A percentile compares a stretch with the other conserved stretches of the same genome.
These are phyloP conservation scores for Peromyscus melanophrys DNA, from an alignment of 2,797 vertebrate species.

Conservation along the genomic window DNA sequence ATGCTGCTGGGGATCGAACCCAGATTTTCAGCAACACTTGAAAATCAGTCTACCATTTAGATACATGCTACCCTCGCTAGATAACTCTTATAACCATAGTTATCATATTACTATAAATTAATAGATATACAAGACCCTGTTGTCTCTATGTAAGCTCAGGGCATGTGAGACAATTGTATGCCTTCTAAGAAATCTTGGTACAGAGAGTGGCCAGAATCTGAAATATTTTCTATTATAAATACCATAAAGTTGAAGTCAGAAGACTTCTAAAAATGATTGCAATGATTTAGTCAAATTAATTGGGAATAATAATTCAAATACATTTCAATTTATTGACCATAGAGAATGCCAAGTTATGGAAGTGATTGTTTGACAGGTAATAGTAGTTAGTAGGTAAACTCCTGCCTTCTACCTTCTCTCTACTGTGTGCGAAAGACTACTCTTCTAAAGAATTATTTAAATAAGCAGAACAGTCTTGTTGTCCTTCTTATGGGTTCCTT, in stretches of 20 bases:
- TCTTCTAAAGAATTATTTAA: background rate
- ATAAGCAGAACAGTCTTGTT: background rate
- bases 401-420: background rate
- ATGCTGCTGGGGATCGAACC: background rate
- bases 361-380: background rate
- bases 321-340: background rate
- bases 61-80: background rate
- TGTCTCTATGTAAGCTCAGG: background rate
- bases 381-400: background rate
- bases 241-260: background rate
- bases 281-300: background rate
- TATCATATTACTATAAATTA: background rate
- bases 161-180: background rate
- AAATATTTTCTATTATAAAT: background rate
- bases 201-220: background rate
- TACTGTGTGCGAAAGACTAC: background rate
- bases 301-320: background rate
- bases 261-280: background rate
- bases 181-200: background rate
- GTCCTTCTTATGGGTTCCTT: background rate
- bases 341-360: background rate
- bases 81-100: too few relatives aligned
- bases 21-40: too few relatives aligned
- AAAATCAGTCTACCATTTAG: background rate
- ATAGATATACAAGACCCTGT: too few relatives aligned